phyloP scores from a whole-genome alignment of 2,113 vertebrate species.

The Plotosus lineatus region DNA sequence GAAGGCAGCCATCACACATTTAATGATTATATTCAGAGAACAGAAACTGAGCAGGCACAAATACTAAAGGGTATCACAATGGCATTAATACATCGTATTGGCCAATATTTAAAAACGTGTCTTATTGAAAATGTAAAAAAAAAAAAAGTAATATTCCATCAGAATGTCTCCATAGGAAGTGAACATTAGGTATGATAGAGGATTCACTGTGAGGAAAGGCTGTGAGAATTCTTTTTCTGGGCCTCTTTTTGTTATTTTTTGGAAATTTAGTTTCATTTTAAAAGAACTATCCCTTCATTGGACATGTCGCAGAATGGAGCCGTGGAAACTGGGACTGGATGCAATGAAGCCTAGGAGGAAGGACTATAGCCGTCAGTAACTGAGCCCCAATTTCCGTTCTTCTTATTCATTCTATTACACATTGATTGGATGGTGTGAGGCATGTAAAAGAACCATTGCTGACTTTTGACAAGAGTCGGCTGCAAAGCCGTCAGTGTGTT shows the following conservation, averaged over 20 bases:
- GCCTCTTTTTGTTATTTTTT: neutral
- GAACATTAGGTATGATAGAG: neutral
- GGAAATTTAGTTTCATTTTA: constrained; percentile 1
- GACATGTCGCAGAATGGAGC: neutral
- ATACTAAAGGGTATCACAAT: neutral
- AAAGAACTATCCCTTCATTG: neutral
- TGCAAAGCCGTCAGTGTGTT: too few species aligned
- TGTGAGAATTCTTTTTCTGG: neutral
- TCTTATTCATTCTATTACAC: constrained; percentile 7
- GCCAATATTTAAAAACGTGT: neutral
- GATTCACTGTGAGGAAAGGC: neutral
- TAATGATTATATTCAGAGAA: neutral
- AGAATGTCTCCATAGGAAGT: neutral
- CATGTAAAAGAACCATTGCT: too few species aligned
- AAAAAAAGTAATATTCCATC: neutral
- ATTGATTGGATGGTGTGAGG: too few species aligned
- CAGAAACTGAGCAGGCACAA: neutral
- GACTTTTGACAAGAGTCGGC: too few species aligned
- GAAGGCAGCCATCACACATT: too few species aligned
- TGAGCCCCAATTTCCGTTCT: neutral
- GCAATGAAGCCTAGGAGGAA: neutral
- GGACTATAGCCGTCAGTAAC: neutral
- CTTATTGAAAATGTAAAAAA: neutral
- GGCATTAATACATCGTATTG: neutral
- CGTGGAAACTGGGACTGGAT: neutral